These are phyloP conservation scores for Alfaro cultratus DNA, from an alignment of 2,797 vertebrate genomes.

Conservation along the genomic window DNA sequence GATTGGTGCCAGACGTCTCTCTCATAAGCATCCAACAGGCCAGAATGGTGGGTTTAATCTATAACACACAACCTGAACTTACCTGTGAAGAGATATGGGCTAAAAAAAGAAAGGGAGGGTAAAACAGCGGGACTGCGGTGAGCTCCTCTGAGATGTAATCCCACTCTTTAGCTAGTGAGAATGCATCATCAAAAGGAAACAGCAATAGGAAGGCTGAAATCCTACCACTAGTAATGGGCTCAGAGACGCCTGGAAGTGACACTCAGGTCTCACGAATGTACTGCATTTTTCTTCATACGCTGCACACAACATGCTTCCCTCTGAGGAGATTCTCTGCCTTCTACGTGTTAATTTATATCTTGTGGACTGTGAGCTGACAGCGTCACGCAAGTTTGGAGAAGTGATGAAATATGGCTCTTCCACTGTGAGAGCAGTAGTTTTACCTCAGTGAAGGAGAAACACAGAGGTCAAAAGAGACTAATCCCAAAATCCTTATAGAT, in stretches of 20 bases:
- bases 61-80: conserved; percentile 63
- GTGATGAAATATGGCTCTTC: conserved; percentile 56
- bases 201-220: conserved; percentile 54
- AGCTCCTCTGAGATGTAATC: conserved; percentile 57
- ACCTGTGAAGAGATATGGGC: conserved; percentile 43
- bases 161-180: conserved; percentile 63
- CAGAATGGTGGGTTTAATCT: conserved; percentile 63
- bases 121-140: conserved; percentile 33
- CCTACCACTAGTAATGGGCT: conserved; percentile 70
- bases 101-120: conserved; percentile 24
- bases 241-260: conserved; percentile 56
- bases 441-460: conserved; percentile 40
- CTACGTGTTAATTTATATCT: conserved; percentile 69
- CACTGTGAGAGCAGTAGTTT: conserved; percentile 54
- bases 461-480: conserved; percentile 52
- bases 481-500: conserved; percentile 42
- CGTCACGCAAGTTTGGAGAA: conserved; percentile 60
- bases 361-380: conserved; percentile 65
- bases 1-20: conserved; percentile 46
- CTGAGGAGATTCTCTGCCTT: conserved; percentile 47
- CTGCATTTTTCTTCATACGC: conserved; percentile 57
- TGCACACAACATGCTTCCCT: conserved; percentile 47
- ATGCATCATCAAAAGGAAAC: conserved; percentile 71
- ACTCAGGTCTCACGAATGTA: conserved; percentile 44
- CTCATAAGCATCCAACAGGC: conserved; percentile 53